These are phyloP conservation scores for Hypsopygia costalis DNA, from an alignment of 2,888 invertebrate genomes.

Conservation along the genomic window DNA sequence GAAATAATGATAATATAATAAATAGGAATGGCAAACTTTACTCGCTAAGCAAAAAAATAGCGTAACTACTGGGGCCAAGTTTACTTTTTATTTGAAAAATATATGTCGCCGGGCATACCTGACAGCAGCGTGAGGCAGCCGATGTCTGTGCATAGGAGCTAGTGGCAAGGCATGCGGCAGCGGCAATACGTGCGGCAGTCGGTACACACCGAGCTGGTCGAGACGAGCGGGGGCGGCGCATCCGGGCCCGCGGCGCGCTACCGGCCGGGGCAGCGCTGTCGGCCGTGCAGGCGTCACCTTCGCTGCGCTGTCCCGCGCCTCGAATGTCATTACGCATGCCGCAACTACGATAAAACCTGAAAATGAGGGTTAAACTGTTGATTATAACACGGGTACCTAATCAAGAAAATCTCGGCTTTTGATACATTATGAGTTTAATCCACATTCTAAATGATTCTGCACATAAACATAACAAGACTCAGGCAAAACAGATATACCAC, in stretches of 20 bases:
- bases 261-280: conserved; percentile 73
- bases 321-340: conserved; percentile 99
- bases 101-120: conserved; percentile 43
- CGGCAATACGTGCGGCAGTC: conserved; percentile 74
- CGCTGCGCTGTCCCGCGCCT: conserved; percentile 96
- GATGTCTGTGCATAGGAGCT: conserved; percentile 61
- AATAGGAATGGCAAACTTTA: conserved; percentile 3
- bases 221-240: conserved; percentile 78
- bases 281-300: conserved; percentile 89
- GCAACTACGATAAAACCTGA: conserved; percentile 96
- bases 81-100: conserved; percentile 3
- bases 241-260: conserved; percentile 67
- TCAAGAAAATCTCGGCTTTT: too few relatives aligned
- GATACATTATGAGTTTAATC: too few relatives aligned
- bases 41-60: conserved; percentile 11
- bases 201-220: conserved; percentile 85
- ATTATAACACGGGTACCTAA: too few relatives aligned
- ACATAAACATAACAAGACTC: too few relatives aligned
- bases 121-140: conserved; percentile 41
- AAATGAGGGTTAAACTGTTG: too few relatives aligned
- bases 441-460: too few relatives aligned
- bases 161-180: conserved; percentile 53
- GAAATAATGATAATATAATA: conserved; percentile 6
- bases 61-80: conserved; percentile 14
- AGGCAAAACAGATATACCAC: too few relatives aligned